Conservation (phyloP, 2,113 vertebrate genomes). For the Callospermophilus lateralis region DNA sequence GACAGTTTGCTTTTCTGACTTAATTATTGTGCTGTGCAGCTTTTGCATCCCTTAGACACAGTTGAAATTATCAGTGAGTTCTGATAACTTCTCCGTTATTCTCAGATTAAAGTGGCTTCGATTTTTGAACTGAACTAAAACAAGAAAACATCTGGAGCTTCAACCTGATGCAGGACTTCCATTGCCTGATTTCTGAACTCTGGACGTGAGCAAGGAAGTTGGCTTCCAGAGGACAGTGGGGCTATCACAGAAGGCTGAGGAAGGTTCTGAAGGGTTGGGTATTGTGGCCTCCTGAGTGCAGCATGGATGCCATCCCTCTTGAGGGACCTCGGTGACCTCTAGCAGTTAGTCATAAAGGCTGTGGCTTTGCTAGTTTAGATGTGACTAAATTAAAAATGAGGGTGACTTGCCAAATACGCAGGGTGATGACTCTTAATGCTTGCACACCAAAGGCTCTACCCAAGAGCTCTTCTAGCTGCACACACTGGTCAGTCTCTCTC, state of each 20-base stretch:
- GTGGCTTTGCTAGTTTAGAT: not conserved
- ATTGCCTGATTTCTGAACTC: not conserved
- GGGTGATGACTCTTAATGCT: not conserved
- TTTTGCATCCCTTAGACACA: not conserved
- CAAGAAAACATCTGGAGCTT: not conserved
- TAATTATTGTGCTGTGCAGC: not conserved
- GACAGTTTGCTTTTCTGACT: not conserved
- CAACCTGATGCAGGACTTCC: no score
- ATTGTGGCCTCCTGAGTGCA: rapidly evolving
- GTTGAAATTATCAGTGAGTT: not conserved
- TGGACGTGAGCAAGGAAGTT: not conserved
- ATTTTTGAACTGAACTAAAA: not conserved
- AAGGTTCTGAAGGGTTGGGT: not conserved
- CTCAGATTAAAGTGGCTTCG: not conserved
- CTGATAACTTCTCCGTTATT: not conserved
- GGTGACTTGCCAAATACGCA: not conserved
- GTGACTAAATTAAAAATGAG: not conserved
- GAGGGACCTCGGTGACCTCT: not conserved
- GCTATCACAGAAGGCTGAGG: not conserved
- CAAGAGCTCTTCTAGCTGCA: not conserved
- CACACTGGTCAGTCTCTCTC: not conserved
- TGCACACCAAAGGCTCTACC: not conserved
- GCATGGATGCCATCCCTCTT: not conserved
- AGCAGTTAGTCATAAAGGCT: not conserved
- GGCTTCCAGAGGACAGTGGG: not conserved